phyloP scores from a whole-genome alignment of 2,113 vertebrate genomes.

The cat (Felis catus) region F.catus_Fca126_mat1.0 CM031411.1:108396001-108396500 shows the following conservation, averaged over 20 bases:
- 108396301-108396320: not conserved
- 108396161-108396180: conserved; percentile 6
- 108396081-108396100: not conserved
- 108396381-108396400: not conserved
- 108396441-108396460: not conserved
- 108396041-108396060: not conserved
- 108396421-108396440: not conserved
- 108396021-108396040: not conserved
- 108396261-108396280: not conserved
- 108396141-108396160: not conserved
- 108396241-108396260: not conserved
- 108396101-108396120: not conserved
- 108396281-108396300: not conserved
- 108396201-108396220: not conserved
- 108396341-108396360: not conserved
- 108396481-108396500: not conserved
- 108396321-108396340: conserved; percentile 30
- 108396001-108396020: not conserved
- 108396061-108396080: not conserved
- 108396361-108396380: not conserved
- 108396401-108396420: not conserved
- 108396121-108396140: not conserved
- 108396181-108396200: not conserved
- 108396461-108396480: not conserved
- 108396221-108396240: not conserved